Evolutionary conservation across 2,888 invertebrate species (phyloP).

Genomic region (Oligia latruncula): DNA sequence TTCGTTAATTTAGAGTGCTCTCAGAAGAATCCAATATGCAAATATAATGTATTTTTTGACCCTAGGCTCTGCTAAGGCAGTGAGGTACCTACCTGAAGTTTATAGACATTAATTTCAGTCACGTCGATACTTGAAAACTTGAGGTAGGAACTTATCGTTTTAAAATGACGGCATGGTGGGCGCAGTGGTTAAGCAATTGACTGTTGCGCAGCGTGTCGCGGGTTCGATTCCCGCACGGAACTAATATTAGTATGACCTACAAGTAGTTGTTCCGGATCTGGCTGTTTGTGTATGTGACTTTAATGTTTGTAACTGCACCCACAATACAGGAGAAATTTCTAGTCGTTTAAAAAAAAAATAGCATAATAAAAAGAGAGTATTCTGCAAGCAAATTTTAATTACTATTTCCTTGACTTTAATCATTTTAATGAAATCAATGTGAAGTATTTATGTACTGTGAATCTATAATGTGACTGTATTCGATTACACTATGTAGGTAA

Average conservation of each 20-base stretch:
- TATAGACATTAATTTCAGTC: slow-evolving; percentile 25
- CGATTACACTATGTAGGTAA: background rate
- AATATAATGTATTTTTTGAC: slow-evolving; percentile 46
- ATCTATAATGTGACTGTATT: background rate
- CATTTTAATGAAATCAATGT: background rate
- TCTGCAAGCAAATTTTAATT: background rate
- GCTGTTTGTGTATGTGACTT: too few relatives aligned
- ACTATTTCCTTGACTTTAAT: background rate
- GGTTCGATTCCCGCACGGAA: too few relatives aligned
- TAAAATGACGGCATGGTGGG: background rate
- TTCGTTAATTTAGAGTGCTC: slow-evolving; percentile 34
- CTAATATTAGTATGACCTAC: too few relatives aligned
- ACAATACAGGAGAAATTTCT: too few relatives aligned
- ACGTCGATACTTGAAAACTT: background rate
- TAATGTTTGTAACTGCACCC: too few relatives aligned
- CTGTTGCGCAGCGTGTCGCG: too few relatives aligned
- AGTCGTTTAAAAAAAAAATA: too few relatives aligned
- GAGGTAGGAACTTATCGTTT: background rate
- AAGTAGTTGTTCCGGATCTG: too few relatives aligned
- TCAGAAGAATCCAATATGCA: slow-evolving; percentile 42
- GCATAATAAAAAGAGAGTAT: background rate
- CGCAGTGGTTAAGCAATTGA: too few relatives aligned
- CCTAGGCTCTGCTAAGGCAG: background rate
- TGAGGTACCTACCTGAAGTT: slow-evolving; percentile 29
- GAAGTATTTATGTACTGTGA: background rate